Evolutionary conservation across 2,797 vertebrate species (phyloP).

Genomic region (Anomalospiza imberbis): DNA sequence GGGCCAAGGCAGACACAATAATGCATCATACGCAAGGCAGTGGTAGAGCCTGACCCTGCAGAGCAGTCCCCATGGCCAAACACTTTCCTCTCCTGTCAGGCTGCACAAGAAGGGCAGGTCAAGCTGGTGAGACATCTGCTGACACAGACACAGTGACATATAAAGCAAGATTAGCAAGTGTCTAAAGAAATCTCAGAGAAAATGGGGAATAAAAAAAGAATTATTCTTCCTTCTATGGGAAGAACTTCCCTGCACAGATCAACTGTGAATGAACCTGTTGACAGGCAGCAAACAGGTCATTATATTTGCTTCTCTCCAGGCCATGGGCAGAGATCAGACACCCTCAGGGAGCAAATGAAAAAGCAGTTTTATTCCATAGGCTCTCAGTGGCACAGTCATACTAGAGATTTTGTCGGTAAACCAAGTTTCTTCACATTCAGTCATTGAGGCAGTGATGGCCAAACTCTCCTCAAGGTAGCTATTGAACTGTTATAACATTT

Average conservation of each 20-base stretch:
- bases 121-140: not conserved
- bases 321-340: not conserved
- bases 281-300: not conserved
- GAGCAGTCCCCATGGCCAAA: not conserved
- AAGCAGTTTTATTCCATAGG: not conserved
- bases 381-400: not conserved
- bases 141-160: not conserved
- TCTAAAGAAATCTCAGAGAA: not conserved
- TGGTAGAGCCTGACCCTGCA: not conserved
- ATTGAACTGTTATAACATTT: not conserved
- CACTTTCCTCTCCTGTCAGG: not conserved
- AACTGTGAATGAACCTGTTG: not conserved
- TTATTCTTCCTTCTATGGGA: not conserved
- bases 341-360: not conserved
- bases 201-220: accelerated
- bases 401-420: not conserved
- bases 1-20: not conserved
- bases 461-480: not conserved
- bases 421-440: not conserved
- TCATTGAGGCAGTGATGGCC: not conserved
- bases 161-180: not conserved
- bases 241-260: not conserved
- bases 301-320: not conserved
- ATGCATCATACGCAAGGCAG: not conserved
- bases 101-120: not conserved